Base-by-base conservation (phyloP, 2,888 invertebrate species). In the Iselma pallidipennis region DNA sequence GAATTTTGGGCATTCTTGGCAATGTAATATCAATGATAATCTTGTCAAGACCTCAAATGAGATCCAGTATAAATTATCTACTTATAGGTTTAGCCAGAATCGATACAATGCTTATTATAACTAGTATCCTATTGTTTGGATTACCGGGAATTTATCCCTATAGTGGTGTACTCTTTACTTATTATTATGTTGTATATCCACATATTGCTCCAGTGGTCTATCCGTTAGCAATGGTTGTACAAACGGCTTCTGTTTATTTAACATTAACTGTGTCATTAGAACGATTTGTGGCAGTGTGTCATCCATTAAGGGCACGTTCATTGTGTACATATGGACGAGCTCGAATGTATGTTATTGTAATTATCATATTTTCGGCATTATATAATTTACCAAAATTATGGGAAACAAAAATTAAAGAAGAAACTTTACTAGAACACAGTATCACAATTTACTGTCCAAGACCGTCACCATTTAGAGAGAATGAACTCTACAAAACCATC, bases 161-260 rank as follows among this genome's bases (percentile, higher is more conserved):
- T 82, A 92, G 94, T 25, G 90, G 90, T 6, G 84, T 85, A 49
- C 83, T 94, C 72, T 90, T 89, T 80, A 86, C 88, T 76, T 93
- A 93, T 82, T 91, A 89, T 80, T 92, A 89, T 83, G 85, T 88
- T 74, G 86, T 92, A 52, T 92, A 91, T 76, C 93, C 94, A 48
- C 90, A 89, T 76, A 87, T 95, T 71, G 91, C 94, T 61, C 90
- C 90, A 12, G 86, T 88, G 69, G 87, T 92, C 26, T 95, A 89
- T 80, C 96, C 96, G 16, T 80, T 96, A 42, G 95, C 93, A 6
- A 88, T 92, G 80, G 91, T 91, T 21, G 91, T 94, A 57, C 96
- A 98, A 83, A 96, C 96, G 66, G 94, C 95, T 63, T 95, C 96
- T 55, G 95, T 96, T 58, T 98, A 97, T 84, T 86, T 98, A 76